These are phyloP conservation scores for Telmatherina bonti DNA, from an alignment of 2,797 vertebrate genomes.

Conservation along the genomic window DNA sequence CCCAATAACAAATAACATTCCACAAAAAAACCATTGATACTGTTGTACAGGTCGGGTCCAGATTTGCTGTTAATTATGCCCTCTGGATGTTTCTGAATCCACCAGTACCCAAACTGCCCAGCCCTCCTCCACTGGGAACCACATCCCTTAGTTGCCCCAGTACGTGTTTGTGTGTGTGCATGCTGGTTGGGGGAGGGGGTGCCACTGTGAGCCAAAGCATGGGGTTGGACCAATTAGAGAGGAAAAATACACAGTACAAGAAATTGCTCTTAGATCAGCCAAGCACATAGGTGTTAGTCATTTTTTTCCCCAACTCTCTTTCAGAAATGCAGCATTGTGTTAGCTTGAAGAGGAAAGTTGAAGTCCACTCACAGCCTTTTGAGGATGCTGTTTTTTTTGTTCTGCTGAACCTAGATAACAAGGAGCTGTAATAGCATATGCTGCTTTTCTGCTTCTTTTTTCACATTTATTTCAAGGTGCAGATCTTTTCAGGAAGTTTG, in stretches of 20 bases:
- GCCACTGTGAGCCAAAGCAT: constrained; percentile 44
- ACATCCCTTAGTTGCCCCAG: constrained; percentile 33
- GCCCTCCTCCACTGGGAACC: constrained; percentile 1
- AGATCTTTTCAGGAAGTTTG: constrained; percentile 12
- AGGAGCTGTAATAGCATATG: constrained; percentile 47
- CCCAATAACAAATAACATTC: constrained; percentile 63
- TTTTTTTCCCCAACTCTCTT: constrained; percentile 50
- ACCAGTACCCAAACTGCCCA: constrained; percentile 14
- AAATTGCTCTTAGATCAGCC: constrained; percentile 63
- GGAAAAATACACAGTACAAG: constrained; percentile 51
- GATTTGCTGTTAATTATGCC: constrained; percentile 73
- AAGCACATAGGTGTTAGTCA: constrained; percentile 44
- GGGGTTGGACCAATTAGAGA: constrained; percentile 72
- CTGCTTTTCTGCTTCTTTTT: constrained; percentile 11
- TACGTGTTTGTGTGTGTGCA: too few species aligned
- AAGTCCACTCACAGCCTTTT: constrained; percentile 39
- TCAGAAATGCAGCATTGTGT: constrained; percentile 45
- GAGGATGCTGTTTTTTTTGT: constrained; percentile 52
- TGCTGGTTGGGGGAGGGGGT: constrained; percentile 32
- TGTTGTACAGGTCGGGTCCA: constrained; percentile 34
- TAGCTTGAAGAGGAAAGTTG: constrained; percentile 46
- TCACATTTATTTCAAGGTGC: constrained; percentile 11
- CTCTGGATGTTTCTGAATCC: constrained; percentile 60
- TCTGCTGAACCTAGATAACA: constrained; percentile 59
- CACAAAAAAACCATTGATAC: constrained; percentile 67